Conservation (phyloP, 2,888 invertebrate genomes). For the Thera britannica region DNA sequence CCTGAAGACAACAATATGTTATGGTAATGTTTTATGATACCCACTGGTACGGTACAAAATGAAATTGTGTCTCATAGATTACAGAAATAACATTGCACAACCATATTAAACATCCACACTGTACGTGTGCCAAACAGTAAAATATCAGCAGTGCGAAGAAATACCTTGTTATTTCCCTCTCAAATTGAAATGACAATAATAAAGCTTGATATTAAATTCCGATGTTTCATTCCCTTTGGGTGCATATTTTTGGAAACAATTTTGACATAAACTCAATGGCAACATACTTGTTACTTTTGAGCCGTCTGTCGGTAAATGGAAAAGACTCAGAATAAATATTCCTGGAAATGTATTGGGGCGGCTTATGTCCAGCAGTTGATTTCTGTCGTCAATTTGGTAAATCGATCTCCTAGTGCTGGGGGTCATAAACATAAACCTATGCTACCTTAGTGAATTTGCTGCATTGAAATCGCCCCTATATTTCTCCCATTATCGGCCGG, state of each 20-base stretch:
- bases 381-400: no score
- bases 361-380: no score
- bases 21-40: constrained; percentile 38
- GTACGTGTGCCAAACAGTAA: neutral
- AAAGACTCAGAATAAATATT: no score
- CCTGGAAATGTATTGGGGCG: no score
- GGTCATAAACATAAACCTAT: no score
- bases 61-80: constrained; percentile 32
- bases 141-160: neutral
- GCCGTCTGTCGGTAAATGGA: no score
- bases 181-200: constrained; percentile 11
- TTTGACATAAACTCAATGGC: no score
- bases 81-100: constrained; percentile 17
- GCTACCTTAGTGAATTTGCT: neutral
- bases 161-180: constrained; percentile 5
- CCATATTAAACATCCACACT: constrained; percentile 1
- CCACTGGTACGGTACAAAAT: constrained; percentile 34
- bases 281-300: no score
- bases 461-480: constrained; percentile 2
- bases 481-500: constrained; percentile 24
- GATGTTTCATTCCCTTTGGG: constrained; percentile 5
- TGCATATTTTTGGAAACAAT: neutral
- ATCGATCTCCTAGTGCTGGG: no score
- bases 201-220: constrained; percentile 14
- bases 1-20: constrained; percentile 38